phyloP scores from a whole-genome alignment of 35 echinoderm and acorn worm genomes.

The Apostichopus californicus region DNA sequence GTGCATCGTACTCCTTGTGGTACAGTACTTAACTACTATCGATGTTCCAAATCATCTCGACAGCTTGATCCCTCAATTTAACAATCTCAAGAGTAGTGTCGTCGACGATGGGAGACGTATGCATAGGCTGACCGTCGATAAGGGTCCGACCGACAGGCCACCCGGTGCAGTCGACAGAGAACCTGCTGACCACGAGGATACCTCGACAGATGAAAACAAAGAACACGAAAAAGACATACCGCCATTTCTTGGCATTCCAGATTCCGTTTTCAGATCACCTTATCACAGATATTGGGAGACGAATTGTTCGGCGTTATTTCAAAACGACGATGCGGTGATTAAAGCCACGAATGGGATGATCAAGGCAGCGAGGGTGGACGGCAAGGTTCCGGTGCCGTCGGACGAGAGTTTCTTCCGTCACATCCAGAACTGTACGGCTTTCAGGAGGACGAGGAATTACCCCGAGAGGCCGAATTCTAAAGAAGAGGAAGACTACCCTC shows the following conservation, averaged over 20 bases:
- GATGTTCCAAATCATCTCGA: not conserved
- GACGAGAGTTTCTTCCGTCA: constrained; percentile 20
- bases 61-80: not conserved
- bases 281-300: constrained; percentile 16
- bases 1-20: not conserved
- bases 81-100: not conserved
- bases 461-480: constrained; percentile 31
- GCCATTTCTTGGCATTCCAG: not conserved
- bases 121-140: too few species aligned
- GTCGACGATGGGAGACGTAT: not conserved
- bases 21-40: not conserved
- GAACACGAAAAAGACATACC: not conserved
- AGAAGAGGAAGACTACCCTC: constrained; percentile 58
- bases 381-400: not conserved
- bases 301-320: constrained; percentile 15
- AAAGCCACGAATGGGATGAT: not conserved
- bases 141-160: not conserved
- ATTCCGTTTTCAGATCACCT: not conserved
- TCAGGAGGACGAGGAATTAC: constrained; percentile 10
- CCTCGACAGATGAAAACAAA: not conserved
- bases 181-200: too few species aligned
- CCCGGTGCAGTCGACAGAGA: not conserved
- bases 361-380: not conserved
- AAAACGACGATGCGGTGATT: not conserved
- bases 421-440: constrained; percentile 41